A percentile compares a stretch with the other conserved stretches of the same genome.
Conservation (phyloP, 2,888 invertebrate species). For the Leptinotarsa peninsularis region DNA sequence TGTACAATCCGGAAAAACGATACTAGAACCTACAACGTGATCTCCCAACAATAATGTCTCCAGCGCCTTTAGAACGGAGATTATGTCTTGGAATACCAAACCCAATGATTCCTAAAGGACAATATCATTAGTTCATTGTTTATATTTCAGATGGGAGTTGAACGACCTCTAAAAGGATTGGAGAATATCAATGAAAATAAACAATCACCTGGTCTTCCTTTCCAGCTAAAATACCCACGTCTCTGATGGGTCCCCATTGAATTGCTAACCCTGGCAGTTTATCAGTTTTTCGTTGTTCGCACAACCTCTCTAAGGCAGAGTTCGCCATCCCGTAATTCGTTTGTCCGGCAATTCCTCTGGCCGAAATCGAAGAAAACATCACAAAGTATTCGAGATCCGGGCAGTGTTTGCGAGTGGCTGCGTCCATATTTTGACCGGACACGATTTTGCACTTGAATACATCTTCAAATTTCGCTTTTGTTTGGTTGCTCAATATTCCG, state of each 20-base stretch:
- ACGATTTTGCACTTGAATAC: conserved; percentile 72
- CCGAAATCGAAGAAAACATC: conserved; percentile 48
- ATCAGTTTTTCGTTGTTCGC: conserved; percentile 47
- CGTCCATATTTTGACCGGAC: conserved; percentile 72
- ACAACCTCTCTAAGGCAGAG: conserved; percentile 51
- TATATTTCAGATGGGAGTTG: neutral
- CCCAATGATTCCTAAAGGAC: conserved; percentile 61
- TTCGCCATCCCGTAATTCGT: conserved; percentile 52
- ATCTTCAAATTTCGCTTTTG: conserved; percentile 67
- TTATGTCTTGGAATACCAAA: conserved; percentile 60
- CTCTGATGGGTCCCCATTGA: conserved; percentile 53
- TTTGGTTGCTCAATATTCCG: conserved; percentile 70
- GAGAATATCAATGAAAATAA: neutral
- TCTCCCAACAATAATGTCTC: conserved; percentile 43
- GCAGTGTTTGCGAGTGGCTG: conserved; percentile 67
- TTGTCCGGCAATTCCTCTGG: conserved; percentile 51
- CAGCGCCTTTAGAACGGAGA: conserved; percentile 39
- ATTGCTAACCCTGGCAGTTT: conserved; percentile 51
- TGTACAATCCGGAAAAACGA: conserved; percentile 26
- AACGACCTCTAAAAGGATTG: no score
- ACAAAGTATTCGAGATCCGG: conserved; percentile 57
- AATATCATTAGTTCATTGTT: neutral
- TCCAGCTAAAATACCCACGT: conserved; percentile 40
- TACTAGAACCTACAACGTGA: conserved; percentile 36
- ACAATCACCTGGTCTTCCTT: conserved; percentile 23